Evolutionary conservation across 2,113 vertebrate species (phyloP).

Genomic region (Gallinago jamesoni): DNA sequence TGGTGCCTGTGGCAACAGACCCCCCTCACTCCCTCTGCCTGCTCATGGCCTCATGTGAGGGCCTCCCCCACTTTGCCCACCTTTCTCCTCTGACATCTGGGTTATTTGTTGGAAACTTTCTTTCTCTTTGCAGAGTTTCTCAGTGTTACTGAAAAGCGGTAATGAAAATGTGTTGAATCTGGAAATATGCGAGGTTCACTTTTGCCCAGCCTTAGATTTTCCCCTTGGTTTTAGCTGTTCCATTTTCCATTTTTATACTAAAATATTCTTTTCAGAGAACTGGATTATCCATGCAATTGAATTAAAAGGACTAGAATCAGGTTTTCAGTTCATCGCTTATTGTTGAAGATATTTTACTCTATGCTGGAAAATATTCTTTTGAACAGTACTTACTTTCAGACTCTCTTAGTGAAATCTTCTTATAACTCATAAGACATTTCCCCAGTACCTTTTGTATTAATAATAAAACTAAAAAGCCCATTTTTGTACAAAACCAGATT

Average conservation of each 20-base stretch:
- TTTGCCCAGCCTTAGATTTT: neutral
- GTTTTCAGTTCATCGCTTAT: neutral
- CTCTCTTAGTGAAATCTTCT: neutral
- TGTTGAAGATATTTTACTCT: neutral
- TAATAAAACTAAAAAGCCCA: neutral
- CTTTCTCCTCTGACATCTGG: neutral
- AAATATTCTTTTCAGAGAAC: neutral
- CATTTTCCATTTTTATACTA: neutral
- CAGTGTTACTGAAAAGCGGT: neutral
- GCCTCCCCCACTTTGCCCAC: neutral
- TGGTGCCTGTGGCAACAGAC: neutral
- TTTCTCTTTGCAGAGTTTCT: neutral
- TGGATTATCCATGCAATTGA: neutral
- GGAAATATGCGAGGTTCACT: neutral
- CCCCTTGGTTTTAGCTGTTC: neutral
- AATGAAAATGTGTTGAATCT: neutral
- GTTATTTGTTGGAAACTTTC: neutral
- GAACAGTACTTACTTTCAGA: neutral
- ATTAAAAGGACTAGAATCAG: neutral
- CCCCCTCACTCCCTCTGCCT: neutral
- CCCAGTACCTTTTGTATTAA: neutral
- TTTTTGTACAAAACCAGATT: neutral
- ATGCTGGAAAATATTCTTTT: neutral
- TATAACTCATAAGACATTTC: neutral
- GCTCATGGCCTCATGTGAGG: fast-evolving